Evolutionary conservation across 2,797 vertebrate genomes (phyloP).

Genomic region (Liparis tanakae): DNA sequence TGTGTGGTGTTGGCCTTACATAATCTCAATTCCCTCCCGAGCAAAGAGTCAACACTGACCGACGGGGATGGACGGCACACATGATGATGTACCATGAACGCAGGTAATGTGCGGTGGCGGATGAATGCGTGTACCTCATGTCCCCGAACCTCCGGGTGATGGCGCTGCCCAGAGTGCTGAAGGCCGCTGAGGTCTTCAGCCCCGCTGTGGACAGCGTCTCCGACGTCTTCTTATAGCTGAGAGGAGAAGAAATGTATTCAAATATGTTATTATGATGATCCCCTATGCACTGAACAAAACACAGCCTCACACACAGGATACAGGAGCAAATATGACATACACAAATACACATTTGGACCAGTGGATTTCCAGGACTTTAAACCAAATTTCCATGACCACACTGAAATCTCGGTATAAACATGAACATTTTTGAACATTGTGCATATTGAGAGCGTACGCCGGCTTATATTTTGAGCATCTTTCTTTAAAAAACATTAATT

Average conservation of each 20-base stretch:
- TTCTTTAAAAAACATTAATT: no score
- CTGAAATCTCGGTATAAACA: no score
- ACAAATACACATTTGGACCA: no score
- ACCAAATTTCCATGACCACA: no score
- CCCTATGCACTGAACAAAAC: not conserved
- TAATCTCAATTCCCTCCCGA: constrained; percentile 60
- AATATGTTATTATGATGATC: not conserved
- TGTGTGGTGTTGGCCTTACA: constrained; percentile 62
- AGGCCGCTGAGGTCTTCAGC: constrained; percentile 91
- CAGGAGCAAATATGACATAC: no score
- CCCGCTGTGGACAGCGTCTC: constrained; percentile 95
- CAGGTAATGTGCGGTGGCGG: no score
- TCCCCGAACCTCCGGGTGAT: constrained; percentile 96
- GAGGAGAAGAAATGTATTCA: not conserved
- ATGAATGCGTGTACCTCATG: constrained; percentile 89
- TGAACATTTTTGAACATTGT: no score
- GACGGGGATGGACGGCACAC: constrained; percentile 21
- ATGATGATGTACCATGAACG: not conserved
- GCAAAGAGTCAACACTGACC: constrained; percentile 49
- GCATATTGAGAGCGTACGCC: no score
- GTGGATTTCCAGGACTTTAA: no score
- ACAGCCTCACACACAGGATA: no score
- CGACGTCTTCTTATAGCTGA: constrained; percentile 96
- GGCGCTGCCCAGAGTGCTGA: constrained; percentile 91
- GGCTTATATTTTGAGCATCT: no score